Base-by-base conservation (phyloP, 2,888 invertebrate species). In the Oxyteleia sp. region DNA sequence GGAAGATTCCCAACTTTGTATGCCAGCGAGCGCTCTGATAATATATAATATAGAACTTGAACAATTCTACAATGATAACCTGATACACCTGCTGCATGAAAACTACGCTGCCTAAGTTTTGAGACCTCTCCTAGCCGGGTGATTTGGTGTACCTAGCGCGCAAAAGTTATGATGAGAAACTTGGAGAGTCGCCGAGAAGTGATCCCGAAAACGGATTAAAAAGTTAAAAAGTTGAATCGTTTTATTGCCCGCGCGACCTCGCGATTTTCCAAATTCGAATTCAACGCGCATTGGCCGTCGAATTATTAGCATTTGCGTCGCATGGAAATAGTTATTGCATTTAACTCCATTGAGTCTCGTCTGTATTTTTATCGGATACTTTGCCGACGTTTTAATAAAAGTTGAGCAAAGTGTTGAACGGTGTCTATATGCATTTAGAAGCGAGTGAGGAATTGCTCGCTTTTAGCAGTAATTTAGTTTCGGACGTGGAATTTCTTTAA, bases 1-100 rank as follows among this genome's bases (percentile, higher is more conserved):
- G n/a, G n/a, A n/a, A n/a, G n/a, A n/a, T n/a, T n/a, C n/a, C n/a
- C 51, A 61, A 72, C 61, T 72, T 72, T 61, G 72, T 63, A 78
- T 69, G 71, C 78, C 49, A 35, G 38, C 11, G 38, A 45, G 49
- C 16, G 43, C 43, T 2, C 20, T 15, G 71, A 71, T 59, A 71
- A 79, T 71, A 64, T 79, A 79, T 79, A 51, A 63, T 71, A 63
- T 64, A 49, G 57, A 79, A 79, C 64, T 71, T 79, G 64, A 55
- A 79, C 79, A 79, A 79, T 71, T 79, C 71, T 47, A 71, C 79
- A 79, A 79, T 79, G 79, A 79, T 79, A 79, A 79, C 79, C 79
- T 53, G 64, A 64, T 79, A 79, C 79, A 79, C 64, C 79, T 71
- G 79, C 79, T 79, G 79, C 79, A 79, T 79, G 78, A 71, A 53